phyloP scores from a whole-genome alignment of 2,888 invertebrate genomes.

The Ischnus inquisitorius region DNA sequence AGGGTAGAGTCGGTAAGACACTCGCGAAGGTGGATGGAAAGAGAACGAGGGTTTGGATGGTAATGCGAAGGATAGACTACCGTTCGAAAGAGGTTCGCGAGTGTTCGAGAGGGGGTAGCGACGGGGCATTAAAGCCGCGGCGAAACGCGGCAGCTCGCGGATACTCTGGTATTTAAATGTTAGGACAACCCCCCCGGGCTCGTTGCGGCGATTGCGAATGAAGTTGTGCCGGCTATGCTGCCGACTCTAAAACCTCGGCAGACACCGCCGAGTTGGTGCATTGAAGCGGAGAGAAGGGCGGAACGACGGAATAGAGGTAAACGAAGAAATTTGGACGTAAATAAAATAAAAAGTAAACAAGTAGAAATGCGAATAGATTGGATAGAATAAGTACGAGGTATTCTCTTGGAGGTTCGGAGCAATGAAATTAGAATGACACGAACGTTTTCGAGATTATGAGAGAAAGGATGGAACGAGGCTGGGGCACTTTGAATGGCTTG shows the following conservation, averaged over 20 bases:
- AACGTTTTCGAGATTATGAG: not conserved
- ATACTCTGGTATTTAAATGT: constrained; percentile 84
- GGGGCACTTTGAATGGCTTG: not conserved
- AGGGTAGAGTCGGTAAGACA: constrained; percentile 74
- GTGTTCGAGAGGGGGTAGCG: constrained; percentile 59
- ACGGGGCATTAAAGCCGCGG: constrained; percentile 76
- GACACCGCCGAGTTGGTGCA: not conserved
- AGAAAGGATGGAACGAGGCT: not conserved
- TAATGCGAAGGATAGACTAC: constrained; percentile 17
- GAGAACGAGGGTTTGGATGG: constrained; percentile 33
- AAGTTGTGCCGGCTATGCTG: constrained; percentile 70
- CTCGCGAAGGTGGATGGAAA: constrained; percentile 62
- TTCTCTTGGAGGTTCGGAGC: not conserved
- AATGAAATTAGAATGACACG: constrained; percentile 8
- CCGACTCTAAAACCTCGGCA: constrained; percentile 1
- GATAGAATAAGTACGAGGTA: too few relatives aligned
- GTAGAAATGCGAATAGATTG: not conserved
- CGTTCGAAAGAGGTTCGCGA: constrained; percentile 47
- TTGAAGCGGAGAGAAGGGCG: not conserved
- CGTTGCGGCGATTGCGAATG: constrained; percentile 73
- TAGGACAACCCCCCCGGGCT: constrained; percentile 69
- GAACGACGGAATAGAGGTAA: constrained; percentile 4
- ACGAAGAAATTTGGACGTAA: not conserved
- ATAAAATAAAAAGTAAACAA: not conserved
- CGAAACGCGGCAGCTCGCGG: constrained; percentile 68